These are phyloP conservation scores for Potorous gilbertii DNA, from an alignment of 2,797 vertebrate species.

Conservation along the genomic window DNA sequence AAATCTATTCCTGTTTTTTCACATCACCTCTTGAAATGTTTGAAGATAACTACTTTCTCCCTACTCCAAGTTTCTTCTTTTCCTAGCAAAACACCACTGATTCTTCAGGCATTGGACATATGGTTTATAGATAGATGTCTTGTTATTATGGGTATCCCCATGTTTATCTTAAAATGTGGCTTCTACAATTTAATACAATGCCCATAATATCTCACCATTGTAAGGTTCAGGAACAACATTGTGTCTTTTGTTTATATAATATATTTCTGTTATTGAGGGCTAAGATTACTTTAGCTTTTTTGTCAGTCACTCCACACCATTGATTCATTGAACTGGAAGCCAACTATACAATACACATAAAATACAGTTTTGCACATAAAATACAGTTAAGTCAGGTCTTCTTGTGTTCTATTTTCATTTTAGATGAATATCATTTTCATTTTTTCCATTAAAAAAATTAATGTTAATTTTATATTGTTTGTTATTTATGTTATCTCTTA, in stretches of 20 bases:
- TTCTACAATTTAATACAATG: background rate
- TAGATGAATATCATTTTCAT: background rate
- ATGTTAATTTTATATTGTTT: background rate
- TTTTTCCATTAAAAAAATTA: background rate
- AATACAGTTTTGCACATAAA: background rate
- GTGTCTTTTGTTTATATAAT: background rate
- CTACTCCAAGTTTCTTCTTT: background rate
- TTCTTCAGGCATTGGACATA: background rate
- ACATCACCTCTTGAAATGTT: background rate
- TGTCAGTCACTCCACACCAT: background rate
- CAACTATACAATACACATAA: background rate
- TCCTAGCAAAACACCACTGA: background rate
- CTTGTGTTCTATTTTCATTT: background rate
- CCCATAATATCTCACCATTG: background rate
- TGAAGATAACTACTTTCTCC: background rate
- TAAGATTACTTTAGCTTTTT: background rate
- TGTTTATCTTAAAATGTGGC: background rate
- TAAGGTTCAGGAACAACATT: background rate
- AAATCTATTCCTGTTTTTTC: background rate
- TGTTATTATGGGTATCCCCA: background rate
- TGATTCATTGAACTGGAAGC: background rate
- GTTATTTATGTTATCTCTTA: background rate
- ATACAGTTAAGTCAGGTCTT: background rate
- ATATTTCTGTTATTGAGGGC: background rate
- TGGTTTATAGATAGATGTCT: background rate